Evolutionary conservation across 2,797 vertebrate genomes (phyloP), one percentile per base, ranked within the genome.

Genomic region (Galaxias olidus): DNA sequence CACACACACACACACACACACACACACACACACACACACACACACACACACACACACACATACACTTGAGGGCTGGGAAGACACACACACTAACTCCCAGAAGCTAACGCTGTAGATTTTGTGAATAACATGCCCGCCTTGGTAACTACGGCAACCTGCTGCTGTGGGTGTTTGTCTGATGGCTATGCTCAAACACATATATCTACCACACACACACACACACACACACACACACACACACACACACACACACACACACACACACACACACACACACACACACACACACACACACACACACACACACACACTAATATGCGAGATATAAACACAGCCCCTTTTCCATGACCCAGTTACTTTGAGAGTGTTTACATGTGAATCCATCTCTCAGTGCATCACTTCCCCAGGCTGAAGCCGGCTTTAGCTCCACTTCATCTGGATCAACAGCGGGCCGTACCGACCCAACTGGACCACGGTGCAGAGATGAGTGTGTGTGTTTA

Each of bases 301-400:
- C 30, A 30, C 30, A 30, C 30, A 30, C 30, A 30, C 30, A 6
- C 30, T 2, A 2, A 6, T 6, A 6, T 6, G 30, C 2, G 30
- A 30, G 30, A 30, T 6, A 30, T 30, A 47, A 14, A 47, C 10
- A 47, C 12, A 79, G 82, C 87, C 84, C 80, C 82, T 86, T 82
- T 86, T 87, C 74, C 63, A 67, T 46, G 40, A 56, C 69, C 68
- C 3, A 30, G 30, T 30, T 2, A n/a, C n/a, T 30, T 30, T 30
- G 30, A 30, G 30, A 73, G 4, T 78, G 87, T 89, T 86, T 88
- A 88, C 68, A 81, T 87, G 69, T 83, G 57, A 72, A 77, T 82
- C 69, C 46, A 65, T 80, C 78, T 77, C 65, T 10, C 7, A 61
- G 63, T 61, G 49, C 59, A n/a, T 50, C 47, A 12, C 30, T 4